Evolutionary conservation across 1,140 invertebrate genomes (phyloP), one percentile per base, ranked within the genome.

Genomic region (Drosophila ironensis): DNA sequence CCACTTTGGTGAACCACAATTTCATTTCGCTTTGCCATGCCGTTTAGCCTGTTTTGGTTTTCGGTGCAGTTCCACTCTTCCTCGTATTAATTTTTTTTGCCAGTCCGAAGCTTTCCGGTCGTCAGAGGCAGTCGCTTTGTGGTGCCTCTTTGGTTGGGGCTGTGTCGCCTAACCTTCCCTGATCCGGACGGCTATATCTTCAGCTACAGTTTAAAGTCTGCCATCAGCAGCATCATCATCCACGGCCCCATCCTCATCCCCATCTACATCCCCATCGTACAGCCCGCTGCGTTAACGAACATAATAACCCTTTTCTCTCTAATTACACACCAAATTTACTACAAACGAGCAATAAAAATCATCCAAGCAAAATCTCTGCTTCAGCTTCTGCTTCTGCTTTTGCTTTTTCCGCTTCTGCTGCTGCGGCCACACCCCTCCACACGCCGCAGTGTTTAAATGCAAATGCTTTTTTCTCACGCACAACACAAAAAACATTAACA

Each of bases 261-360:
- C n/a, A 9, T n/a, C n/a, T n/a, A n/a, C n/a, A n/a, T n/a, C n/a
- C 1, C 11, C 30, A 30, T 6, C 28, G n/a, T 46, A 30, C 11
- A 27, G 28, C 52, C 22, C 27, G 45, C 67, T 33, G 67, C 68
- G 54, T 61, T 71, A 70, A 71, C 68, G 71, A 56, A 64, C 59
- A 53, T 82, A 70, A 80, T 74, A 81, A 80, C 56, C 76, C 70
- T 70, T 80, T 70, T 69, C 72, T 47, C 59, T 60, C 78, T 81
- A 81, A 81, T 81, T 81, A 81, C 77, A 81, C 77, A 81, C 77
- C 67, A 76, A 81, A 81, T 81, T 81, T 81, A 77, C 77, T 72
- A 81, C 77, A 81, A 81, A 81, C 77, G 77, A 82, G 77, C 72
- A 82, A 81, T 81, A 82, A 81, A 81, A 81, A 82, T 81, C 77